phyloP scores from a whole-genome alignment of 2,888 invertebrate species.

The Drosophila meridiana region DNA sequence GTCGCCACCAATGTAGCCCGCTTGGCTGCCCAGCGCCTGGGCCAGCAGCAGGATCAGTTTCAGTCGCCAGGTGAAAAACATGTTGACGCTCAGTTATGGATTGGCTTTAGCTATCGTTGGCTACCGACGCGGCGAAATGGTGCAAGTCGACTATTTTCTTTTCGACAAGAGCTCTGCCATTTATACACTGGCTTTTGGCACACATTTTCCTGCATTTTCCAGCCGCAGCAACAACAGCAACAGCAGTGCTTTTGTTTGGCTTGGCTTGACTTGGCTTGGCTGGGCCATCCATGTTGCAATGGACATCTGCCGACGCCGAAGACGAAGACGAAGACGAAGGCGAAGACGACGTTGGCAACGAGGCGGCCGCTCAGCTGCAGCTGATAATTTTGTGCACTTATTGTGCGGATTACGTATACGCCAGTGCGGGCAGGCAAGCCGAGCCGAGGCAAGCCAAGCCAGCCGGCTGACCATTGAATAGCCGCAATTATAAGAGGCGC shows the following conservation, averaged over 20 bases:
- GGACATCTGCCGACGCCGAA: constrained; percentile 72
- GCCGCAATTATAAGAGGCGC: constrained; percentile 57
- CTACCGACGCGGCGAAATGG: constrained; percentile 75
- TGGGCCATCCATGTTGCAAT: constrained; percentile 71
- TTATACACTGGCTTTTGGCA: constrained; percentile 67
- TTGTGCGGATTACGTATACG: constrained; percentile 71
- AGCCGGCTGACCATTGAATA: constrained; percentile 53
- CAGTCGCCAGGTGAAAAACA: constrained; percentile 51
- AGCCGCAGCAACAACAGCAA: constrained; percentile 35
- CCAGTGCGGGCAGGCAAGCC: constrained; percentile 38
- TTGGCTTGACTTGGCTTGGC: constrained; percentile 56
- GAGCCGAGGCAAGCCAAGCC: constrained; percentile 8
- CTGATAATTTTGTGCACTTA: constrained; percentile 77
- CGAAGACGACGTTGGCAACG: constrained; percentile 19
- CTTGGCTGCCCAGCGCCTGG: constrained; percentile 41
- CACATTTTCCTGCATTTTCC: constrained; percentile 76
- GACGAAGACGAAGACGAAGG: constrained; percentile 12
- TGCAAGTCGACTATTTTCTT: constrained; percentile 79
- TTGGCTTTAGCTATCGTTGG: background rate
- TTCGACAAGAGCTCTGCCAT: constrained; percentile 52
- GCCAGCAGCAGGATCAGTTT: constrained; percentile 54
- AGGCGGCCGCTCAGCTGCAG: constrained; percentile 44
- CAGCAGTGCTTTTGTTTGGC: constrained; percentile 68
- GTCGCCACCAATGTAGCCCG: constrained; percentile 56
- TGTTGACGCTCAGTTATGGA: constrained; percentile 11